Base-by-base conservation (phyloP, 2,797 vertebrate species). In the Notolepis coatsorum region DNA sequence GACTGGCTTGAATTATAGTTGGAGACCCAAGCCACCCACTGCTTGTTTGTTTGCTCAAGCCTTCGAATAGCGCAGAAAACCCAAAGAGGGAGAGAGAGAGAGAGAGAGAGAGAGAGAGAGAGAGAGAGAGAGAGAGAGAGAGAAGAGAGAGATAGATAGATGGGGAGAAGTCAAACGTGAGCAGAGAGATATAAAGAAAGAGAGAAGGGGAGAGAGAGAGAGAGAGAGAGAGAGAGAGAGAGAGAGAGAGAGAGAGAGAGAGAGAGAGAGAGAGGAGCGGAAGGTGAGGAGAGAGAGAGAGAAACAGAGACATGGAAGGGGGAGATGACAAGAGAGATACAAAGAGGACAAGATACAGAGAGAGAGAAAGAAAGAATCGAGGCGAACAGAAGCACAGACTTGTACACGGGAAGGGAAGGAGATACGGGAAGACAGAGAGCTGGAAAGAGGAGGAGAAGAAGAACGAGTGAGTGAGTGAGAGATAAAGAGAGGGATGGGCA, bases 1-100 rank as follows among this genome's bases (percentile, higher is more conserved):
- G 75, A 74, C 82, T 87, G 80, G 62, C 65, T 83, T 85, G 82
- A 87, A 86, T 89, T 86, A 88, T 82, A 86, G 80, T 84, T 85
- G 65, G 67, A 84, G 76, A 85, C 35, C 49, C 48, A 39, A 81
- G 68, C 77, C 87, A 85, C 83, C 82, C 76, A 69, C 87, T 75
- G 84, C 78, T 76, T 85, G 84, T 80, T 86, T 87, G 86, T 88
- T 87, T 88, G 78, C 74, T 84, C 51, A 70, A 70, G 73, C 65
- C 80, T 85, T 59, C 53, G 74, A 79, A 68, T 78, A 42, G 27
- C n/a, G 49, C 38, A 63, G 49, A 45, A 25, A 67, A 79, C 25
- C 2, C 38, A 20, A 24, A 35, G 38, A 45, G 18, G 31, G 25
- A 56, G 25, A 45, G 12, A 20, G 5, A 42, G 23, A 42, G 15